Conservation (phyloP, 2,797 vertebrate genomes). For the Cyprinella venusta region DNA sequence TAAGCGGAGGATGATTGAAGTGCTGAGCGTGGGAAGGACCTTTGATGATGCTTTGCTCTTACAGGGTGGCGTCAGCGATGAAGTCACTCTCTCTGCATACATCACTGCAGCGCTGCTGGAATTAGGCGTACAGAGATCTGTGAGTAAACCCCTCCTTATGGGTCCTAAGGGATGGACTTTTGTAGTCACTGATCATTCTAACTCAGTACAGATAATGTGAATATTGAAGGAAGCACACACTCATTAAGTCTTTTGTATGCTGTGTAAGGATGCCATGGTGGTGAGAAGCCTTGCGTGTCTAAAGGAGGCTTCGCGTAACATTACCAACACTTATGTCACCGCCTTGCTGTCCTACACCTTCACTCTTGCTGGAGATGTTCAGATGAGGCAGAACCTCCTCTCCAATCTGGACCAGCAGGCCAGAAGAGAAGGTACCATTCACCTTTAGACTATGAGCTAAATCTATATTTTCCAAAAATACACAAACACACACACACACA, state of each 20-base stretch:
- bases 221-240: neutral
- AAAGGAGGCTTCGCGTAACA: constrained; percentile 40
- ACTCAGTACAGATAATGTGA: neutral
- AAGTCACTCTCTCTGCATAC: constrained; percentile 79
- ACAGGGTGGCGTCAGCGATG: constrained; percentile 80
- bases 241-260: neutral
- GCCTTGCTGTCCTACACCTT: constrained; percentile 82
- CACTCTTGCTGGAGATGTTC: constrained; percentile 70
- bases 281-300: constrained; percentile 73
- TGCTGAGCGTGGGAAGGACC: neutral
- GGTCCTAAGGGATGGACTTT: neutral
- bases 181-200: neutral
- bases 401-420: constrained; percentile 67
- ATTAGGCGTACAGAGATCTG: constrained; percentile 59
- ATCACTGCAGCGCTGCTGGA: constrained; percentile 76
- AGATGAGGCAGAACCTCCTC: constrained; percentile 69
- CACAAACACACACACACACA: no score
- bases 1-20: neutral
- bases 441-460: neutral
- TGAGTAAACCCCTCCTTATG: constrained; percentile 61
- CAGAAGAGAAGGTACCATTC: constrained; percentile 10
- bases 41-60: constrained; percentile 16
- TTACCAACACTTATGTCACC: constrained; percentile 72
- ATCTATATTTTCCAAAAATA: neutral
- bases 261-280: constrained; percentile 68